Base-by-base conservation (phyloP, 2,888 invertebrate species). In the Cryptus viduatorius region DNA sequence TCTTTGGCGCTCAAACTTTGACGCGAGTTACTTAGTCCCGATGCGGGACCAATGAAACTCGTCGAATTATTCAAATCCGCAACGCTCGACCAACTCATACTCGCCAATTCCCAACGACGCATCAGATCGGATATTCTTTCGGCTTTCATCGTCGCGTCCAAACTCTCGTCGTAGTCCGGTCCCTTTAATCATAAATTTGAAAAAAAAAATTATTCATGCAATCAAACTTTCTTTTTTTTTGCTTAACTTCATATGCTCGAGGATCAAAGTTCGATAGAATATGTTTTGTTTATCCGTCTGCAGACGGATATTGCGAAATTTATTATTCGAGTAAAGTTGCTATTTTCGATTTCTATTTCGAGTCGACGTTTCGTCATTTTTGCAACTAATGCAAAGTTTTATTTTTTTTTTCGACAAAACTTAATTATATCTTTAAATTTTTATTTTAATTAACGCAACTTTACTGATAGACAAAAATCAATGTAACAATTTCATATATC, bases 51-150 rank as follows among this genome's bases (percentile, higher is more conserved):
- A 4, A 84, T 72, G 14, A 86, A 68, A 16, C 75, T 79, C 24
- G 82, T 67, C 5, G 75, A 31, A 71, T 83, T 89, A 82, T 87
- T 89, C 59, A 92, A 44, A 3, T 92, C 91, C 14, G 88, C 81
- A 3, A 92, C 88, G 82, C 87, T 91, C 19, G 92, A 91, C 91
- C 92, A 92, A 24, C 94, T 94, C 81, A 95, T 94, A 83, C 97
- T 97, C 3, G 97, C 96, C 48, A 96, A 95, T 89, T 97, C 96
- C 97, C 97, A 97, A 91, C 96, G 96, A 86, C 96, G 96, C 84
- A 97, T 95, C 59, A 97, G 94, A 16, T 95, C 94, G 88, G 95
- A 95, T 83, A 97, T 94, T 78, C 97, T 95, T 79, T 96, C 96
- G 72, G 95, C 95, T 91, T 97, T 96, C 89, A 96, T 92, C 65